phyloP scores from a whole-genome alignment of 2,888 invertebrate genomes.

The Trachelus tabidus region DNA sequence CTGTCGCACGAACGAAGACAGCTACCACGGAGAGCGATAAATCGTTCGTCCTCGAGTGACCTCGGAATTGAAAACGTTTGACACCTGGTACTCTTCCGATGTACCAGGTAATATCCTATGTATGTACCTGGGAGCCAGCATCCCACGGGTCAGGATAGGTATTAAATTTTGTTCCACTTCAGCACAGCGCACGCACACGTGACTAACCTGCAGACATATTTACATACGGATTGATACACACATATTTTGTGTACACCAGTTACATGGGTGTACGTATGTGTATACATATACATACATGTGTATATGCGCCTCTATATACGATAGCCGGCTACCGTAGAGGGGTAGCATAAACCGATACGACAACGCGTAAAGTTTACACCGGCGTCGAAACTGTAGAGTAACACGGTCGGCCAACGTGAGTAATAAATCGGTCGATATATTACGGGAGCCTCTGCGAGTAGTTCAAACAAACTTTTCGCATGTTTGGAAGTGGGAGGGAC shows the following conservation, averaged over 20 bases:
- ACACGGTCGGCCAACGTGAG: constrained; percentile 1
- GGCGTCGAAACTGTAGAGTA: constrained; percentile 9
- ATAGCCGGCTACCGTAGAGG: neutral
- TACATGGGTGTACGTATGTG: neutral
- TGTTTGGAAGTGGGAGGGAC: constrained; percentile 2
- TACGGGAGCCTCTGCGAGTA: constrained; percentile 4
- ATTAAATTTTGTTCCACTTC: constrained; percentile 35
- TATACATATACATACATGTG: no score
- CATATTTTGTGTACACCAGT: neutral
- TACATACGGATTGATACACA: neutral
- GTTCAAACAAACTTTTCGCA: constrained; percentile 8
- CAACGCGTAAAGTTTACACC: constrained; percentile 16
- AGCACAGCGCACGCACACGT: neutral
- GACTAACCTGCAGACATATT: neutral
- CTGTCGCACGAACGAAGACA: neutral
- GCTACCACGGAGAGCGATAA: neutral
- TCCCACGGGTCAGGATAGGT: constrained; percentile 18
- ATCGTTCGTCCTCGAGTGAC: neutral
- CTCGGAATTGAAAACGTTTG: neutral
- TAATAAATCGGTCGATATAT: constrained; percentile 25
- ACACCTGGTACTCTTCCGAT: neutral
- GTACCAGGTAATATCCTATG: no score
- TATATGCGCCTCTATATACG: neutral
- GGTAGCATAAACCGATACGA: neutral
- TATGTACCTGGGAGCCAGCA: neutral